Conservation (phyloP, 92 coral and sea anemone genomes). For the Isaurus tuberculatus region DNA sequence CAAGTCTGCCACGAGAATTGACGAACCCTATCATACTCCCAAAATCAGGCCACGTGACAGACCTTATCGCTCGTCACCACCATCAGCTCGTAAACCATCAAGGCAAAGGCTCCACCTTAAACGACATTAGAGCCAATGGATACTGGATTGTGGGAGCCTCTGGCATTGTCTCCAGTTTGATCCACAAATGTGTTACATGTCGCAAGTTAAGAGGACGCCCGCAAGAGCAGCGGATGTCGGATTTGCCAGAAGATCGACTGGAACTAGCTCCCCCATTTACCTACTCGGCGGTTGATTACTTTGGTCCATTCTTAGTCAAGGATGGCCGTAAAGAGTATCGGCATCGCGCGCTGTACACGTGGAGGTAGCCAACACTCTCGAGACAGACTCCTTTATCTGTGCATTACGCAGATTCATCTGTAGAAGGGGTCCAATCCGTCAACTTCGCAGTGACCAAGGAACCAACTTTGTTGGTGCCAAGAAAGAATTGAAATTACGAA, state of each 20-base stretch:
- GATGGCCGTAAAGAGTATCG: background rate
- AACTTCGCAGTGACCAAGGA: slow-evolving; percentile 47
- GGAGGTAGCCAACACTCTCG: background rate
- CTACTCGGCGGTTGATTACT: slow-evolving; percentile 14
- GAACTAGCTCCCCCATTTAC: slow-evolving; percentile 22
- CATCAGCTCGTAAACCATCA: slow-evolving; percentile 12
- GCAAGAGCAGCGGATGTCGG: slow-evolving; percentile 15
- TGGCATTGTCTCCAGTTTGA: background rate
- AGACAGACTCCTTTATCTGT: slow-evolving; percentile 24
- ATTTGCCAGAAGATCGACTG: slow-evolving; percentile 8
- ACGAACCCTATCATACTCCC: slow-evolving; percentile 5
- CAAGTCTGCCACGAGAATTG: slow-evolving; percentile 11
- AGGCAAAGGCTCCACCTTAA: slow-evolving; percentile 12
- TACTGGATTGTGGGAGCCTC: slow-evolving; percentile 25
- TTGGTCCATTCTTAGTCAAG: slow-evolving; percentile 16
- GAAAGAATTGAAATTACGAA: slow-evolving; percentile 15
- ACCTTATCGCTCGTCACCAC: background rate
- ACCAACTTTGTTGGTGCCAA: slow-evolving; percentile 37
- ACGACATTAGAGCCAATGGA: slow-evolving; percentile 25
- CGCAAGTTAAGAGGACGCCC: background rate
- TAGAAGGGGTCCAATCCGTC: slow-evolving; percentile 19
- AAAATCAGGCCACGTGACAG: slow-evolving; percentile 10
- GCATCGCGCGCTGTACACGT: slow-evolving; percentile 3
- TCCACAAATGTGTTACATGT: background rate
- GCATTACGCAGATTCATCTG: slow-evolving; percentile 34